These are phyloP conservation scores for Macrobrachium nipponense DNA, from an alignment of 1,140 invertebrate genomes.

Conservation along the genomic window DNA sequence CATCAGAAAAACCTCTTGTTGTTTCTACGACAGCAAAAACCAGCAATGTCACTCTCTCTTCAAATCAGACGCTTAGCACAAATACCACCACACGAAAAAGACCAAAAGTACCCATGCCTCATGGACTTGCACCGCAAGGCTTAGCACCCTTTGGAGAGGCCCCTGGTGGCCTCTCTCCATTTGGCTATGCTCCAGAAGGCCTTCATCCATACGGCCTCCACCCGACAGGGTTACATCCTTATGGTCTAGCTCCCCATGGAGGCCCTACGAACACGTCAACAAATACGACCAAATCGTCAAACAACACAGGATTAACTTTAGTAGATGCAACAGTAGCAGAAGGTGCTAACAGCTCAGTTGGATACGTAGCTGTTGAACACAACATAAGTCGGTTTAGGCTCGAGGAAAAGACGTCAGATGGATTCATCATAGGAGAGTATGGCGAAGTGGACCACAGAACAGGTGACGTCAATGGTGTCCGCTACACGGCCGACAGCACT, in stretches of 20 bases:
- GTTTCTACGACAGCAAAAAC: background rate
- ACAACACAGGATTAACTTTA: slow-evolving; percentile 7
- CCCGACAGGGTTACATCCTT: slow-evolving; percentile 29
- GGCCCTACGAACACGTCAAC: background rate
- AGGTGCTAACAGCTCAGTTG: slow-evolving; percentile 48
- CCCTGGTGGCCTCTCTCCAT: slow-evolving; percentile 34
- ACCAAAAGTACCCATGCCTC: background rate
- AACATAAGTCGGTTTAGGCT: slow-evolving; percentile 47
- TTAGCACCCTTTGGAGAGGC: slow-evolving; percentile 40
- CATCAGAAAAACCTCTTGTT: background rate
- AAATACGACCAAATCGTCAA: background rate
- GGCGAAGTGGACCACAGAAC: slow-evolving; percentile 49
- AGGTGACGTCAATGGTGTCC: slow-evolving; percentile 50
- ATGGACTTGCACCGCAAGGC: slow-evolving; percentile 36
- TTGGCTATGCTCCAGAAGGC: slow-evolving; percentile 34
- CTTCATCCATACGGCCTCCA: slow-evolving; percentile 31
- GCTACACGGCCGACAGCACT: slow-evolving; percentile 47
- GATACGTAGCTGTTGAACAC: slow-evolving; percentile 45
- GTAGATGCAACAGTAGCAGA: slow-evolving; percentile 45
- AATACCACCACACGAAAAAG: background rate
- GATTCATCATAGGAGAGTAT: slow-evolving; percentile 50
- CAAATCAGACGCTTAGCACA: background rate
- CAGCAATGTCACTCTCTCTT: background rate
- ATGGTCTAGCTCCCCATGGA: slow-evolving; percentile 46
- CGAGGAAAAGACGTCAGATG: slow-evolving; percentile 47